Base-by-base conservation (phyloP, 2,113 vertebrate species). In the Misgurnus anguillicaudatus region DNA sequence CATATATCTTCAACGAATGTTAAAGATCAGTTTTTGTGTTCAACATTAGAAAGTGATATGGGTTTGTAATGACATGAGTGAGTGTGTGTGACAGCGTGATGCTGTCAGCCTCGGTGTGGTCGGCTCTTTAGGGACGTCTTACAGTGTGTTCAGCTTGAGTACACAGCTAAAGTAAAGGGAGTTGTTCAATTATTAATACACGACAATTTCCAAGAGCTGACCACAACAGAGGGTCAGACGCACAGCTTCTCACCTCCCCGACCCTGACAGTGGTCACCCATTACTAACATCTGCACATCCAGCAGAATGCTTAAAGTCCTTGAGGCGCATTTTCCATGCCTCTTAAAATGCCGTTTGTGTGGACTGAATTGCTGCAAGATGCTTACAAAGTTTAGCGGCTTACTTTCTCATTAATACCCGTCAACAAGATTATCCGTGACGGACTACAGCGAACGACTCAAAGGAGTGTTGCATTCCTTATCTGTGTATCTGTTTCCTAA, bases 121-220 rank as follows among this genome's bases (percentile, higher is more conserved):
- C 16, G 0, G 60, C 86, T 88, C 87, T 90, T 87, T 80, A 76
- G 86, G 86, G 84, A 78, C 79, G 77, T 84, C 87, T 85, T 31
- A 16, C 67, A 88, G 90, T 82, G 80, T 88, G 88, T 90, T 90
- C 87, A 87, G 89, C 79, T 88, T 90, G 88, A 90, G 87, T 89
- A 91, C 91, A 92, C 89, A 90, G 88, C 89, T 85, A 84, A 89
- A 87, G 81, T 82, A 21, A 84, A 69, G 64, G 89, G 81, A 89
- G 84, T 84, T 87, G 48, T 83, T 91, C 82, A 90, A 92, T 91
- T 91, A 91, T 92, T 91, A 88, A 92, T 90, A 63, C 68, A 64
- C 24, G 80, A 82, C 53, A 73, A 87, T 88, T 84, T 86, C 60
- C 79, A 64, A 31, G 21, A 21, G 38, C 61, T 39, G 19, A 10